Conservation (phyloP, 2,113 vertebrate genomes). For the Tragulus kanchil region DNA sequence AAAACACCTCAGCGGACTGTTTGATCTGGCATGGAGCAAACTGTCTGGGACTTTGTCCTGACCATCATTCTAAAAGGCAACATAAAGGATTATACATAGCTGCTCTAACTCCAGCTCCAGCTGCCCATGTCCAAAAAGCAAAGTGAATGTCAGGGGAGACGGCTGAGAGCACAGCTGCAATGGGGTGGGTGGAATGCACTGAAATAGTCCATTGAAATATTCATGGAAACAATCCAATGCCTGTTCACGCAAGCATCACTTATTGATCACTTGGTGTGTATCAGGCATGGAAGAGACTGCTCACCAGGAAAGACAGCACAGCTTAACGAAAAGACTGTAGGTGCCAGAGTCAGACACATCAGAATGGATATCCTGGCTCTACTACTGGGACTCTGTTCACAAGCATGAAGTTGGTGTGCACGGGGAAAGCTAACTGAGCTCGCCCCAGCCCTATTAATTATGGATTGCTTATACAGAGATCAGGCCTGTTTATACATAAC, state of each 20-base stretch:
- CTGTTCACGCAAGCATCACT: not conserved
- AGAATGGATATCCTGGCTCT: not conserved
- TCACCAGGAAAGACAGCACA: not conserved
- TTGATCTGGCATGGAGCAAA: not conserved
- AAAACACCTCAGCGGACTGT: not conserved
- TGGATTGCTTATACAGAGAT: not conserved
- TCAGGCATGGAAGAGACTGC: not conserved
- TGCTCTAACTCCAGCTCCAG: not conserved
- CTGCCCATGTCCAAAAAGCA: not conserved
- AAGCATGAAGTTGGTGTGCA: not conserved
- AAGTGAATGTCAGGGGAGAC: not conserved
- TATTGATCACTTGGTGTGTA: not conserved
- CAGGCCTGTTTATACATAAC: not conserved
- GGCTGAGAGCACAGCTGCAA: fast-evolving
- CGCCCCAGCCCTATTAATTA: not conserved
- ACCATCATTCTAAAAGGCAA: not conserved
- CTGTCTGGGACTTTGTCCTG: not conserved
- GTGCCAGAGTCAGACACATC: not conserved
- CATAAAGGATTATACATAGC: not conserved
- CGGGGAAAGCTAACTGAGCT: not conserved
- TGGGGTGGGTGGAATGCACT: too few species aligned
- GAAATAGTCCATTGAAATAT: not conserved
- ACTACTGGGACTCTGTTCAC: not conserved
- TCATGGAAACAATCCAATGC: not conserved
- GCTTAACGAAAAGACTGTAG: not conserved